phyloP scores from a whole-genome alignment of 1,140 invertebrate genomes.

The Sitophilus oryzae region DNA sequence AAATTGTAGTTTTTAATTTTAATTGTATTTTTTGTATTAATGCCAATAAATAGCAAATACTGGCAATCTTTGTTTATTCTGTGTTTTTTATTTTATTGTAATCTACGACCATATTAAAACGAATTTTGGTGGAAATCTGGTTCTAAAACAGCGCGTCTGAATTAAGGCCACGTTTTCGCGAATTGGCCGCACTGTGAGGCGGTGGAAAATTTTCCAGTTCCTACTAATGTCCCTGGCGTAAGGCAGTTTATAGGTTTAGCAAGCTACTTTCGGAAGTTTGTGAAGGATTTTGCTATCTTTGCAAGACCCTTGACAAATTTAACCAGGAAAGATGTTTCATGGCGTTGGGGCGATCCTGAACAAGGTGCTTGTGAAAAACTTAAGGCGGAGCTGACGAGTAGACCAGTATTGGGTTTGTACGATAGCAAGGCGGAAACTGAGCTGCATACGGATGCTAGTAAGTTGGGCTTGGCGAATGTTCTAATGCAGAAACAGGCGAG shows the following conservation, averaged over 20 bases:
- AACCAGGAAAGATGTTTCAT: conserved; percentile 18
- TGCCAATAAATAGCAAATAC: too few relatives aligned
- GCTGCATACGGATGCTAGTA: conserved; percentile 8
- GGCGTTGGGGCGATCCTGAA: conserved; percentile 1
- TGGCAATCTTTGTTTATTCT: too few relatives aligned
- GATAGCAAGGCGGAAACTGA: not conserved
- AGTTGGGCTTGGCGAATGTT: conserved; percentile 1
- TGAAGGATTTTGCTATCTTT: conserved; percentile 19
- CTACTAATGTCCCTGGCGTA: conserved; percentile 33
- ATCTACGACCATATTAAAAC: too few relatives aligned
- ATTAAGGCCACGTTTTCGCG: too few relatives aligned
- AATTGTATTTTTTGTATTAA: too few relatives aligned
- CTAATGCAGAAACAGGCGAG: conserved; percentile 20
- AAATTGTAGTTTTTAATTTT: too few relatives aligned
- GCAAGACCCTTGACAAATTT: conserved; percentile 5
- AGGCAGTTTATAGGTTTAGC: conserved; percentile 36
- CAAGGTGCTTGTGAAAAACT: conserved; percentile 2
- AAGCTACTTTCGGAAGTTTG: conserved; percentile 38
- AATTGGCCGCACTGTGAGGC: too few relatives aligned
- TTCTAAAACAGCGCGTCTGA: too few relatives aligned
- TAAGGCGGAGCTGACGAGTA: conserved; percentile 1
- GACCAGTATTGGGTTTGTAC: not conserved
- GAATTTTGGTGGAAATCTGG: too few relatives aligned
- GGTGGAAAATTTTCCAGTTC: conserved; percentile 33
- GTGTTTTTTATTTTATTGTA: too few relatives aligned